A percentile compares a stretch with the other conserved stretches of the same genome.
Conservation (phyloP, 2,888 invertebrate species). For the Ganaspis brasiliensis region DNA sequence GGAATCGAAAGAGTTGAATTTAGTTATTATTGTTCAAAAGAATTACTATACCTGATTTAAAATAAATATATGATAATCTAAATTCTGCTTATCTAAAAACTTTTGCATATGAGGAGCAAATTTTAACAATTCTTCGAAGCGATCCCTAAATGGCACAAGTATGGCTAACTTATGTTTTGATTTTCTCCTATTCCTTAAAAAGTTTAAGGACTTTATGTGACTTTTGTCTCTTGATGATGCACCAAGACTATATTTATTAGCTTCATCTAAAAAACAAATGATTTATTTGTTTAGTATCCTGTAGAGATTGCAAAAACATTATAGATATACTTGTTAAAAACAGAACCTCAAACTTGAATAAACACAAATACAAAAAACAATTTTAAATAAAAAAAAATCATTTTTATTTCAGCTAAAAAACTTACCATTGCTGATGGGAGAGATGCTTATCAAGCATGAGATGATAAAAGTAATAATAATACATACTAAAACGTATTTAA, state of each 20-base stretch:
- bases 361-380: not conserved
- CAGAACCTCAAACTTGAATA: not conserved
- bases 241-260: constrained; percentile 68
- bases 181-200: constrained; percentile 50
- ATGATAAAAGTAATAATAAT: constrained; percentile 79
- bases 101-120: constrained; percentile 95
- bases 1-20: too few species aligned
- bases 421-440: constrained; percentile 79
- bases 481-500: constrained; percentile 78
- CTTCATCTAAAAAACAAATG: constrained; percentile 67
- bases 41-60: constrained; percentile 88
- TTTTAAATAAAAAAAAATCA: not conserved
- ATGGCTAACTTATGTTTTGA: constrained; percentile 88
- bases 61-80: constrained; percentile 92
- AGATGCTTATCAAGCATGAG: constrained; percentile 79
- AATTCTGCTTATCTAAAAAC: constrained; percentile 90
- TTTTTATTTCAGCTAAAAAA: constrained; percentile 34
- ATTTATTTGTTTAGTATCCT: not conserved
- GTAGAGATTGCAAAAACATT: not conserved
- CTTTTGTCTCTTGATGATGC: constrained; percentile 48
- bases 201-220: constrained; percentile 45
- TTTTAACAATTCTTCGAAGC: constrained; percentile 96
- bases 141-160: constrained; percentile 96
- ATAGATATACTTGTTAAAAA: not conserved
- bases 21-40: not conserved